phyloP scores from a whole-genome alignment of 2,888 invertebrate genomes.

The Oscheius sp. region DNA sequence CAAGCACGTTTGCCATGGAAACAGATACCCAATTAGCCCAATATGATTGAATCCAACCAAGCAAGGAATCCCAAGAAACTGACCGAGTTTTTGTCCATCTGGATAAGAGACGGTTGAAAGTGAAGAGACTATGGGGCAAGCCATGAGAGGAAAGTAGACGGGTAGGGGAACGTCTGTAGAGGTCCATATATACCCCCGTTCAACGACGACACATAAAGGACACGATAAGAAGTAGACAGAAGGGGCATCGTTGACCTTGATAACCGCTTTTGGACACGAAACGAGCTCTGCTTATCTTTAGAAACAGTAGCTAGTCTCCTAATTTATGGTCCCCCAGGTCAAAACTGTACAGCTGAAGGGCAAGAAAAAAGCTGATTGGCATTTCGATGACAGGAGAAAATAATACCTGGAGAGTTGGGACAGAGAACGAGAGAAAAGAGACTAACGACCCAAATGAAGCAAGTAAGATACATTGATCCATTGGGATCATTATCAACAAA shows the following conservation, averaged over 20 bases:
- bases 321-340: neutral
- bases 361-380: neutral
- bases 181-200: neutral
- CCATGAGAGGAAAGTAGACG: neutral
- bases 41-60: too few relatives aligned
- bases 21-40: too few relatives aligned
- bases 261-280: neutral
- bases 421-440: too few relatives aligned
- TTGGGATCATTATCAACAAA: neutral
- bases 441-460: too few relatives aligned
- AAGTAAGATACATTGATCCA: too few relatives aligned
- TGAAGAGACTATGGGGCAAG: constrained; percentile 7
- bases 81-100: neutral
- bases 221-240: neutral
- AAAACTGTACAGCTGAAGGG: neutral
- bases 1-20: too few relatives aligned
- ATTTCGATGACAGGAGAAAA: too few relatives aligned
- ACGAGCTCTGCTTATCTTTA: neutral
- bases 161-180: neutral
- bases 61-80: neutral
- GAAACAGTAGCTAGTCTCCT: constrained; percentile 2
- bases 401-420: too few relatives aligned
- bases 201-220: neutral
- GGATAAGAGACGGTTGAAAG: neutral
- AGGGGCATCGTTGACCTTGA: neutral